Conservation (phyloP, 2,797 vertebrate species). For the Parauchenoglanis punctatus region DNA sequence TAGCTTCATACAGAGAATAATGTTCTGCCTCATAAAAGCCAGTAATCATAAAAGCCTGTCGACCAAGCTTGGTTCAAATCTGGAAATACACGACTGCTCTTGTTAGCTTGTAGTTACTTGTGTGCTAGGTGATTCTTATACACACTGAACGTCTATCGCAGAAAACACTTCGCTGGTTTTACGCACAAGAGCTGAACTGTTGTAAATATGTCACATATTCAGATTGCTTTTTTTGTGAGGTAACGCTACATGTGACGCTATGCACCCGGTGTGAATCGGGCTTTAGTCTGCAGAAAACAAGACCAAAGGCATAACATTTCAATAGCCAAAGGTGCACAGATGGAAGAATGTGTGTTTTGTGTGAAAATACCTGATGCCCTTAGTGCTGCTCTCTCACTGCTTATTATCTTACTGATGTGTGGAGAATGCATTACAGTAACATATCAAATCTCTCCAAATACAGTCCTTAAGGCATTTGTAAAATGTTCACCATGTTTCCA, state of each 20-base stretch:
- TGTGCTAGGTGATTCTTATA: not conserved
- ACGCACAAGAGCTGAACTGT: not conserved
- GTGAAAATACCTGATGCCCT: not conserved
- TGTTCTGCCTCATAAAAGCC: not conserved
- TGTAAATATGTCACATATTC: not conserved
- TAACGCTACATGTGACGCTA: not conserved
- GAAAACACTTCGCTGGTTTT: not conserved
- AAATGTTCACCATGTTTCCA: not conserved
- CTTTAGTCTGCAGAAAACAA: not conserved
- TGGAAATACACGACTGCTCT: not conserved
- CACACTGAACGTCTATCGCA: not conserved
- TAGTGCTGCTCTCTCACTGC: not conserved
- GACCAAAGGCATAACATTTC: not conserved
- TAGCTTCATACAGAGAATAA: not conserved
- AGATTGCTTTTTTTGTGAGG: not conserved
- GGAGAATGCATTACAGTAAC: constrained; percentile 14
- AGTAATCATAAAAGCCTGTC: not conserved
- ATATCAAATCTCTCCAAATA: not conserved
- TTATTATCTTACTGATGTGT: not conserved
- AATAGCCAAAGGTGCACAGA: not conserved
- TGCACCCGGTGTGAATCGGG: not conserved
- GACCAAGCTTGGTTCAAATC: not conserved
- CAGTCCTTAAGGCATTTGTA: not conserved
- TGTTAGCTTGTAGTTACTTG: not conserved
- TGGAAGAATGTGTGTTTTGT: not conserved